Conservation (phyloP, 2,113 vertebrate genomes). For the Laterallus jamaicensis region DNA sequence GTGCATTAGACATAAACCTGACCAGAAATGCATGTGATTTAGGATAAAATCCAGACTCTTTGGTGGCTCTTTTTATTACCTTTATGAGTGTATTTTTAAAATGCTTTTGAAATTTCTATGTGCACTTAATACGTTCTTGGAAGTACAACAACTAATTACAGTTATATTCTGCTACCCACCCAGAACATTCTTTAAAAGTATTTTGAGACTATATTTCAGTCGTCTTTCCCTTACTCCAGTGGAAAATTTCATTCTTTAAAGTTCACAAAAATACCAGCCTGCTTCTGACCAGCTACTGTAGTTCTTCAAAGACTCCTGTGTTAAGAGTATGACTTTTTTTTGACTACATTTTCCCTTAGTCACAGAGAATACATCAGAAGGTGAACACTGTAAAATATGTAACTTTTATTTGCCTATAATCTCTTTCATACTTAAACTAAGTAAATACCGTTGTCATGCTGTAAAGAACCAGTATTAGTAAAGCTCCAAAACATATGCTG, state of each 20-base stretch:
- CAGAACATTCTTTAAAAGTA: conserved; percentile 11
- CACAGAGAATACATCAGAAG: not conserved
- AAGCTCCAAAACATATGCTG: not conserved
- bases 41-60: not conserved
- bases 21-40: not conserved
- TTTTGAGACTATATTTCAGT: not conserved
- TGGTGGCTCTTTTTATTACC: not conserved
- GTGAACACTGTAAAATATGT: not conserved
- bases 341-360: not conserved
- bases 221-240: conserved; percentile 12
- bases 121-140: not conserved
- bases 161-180: not conserved
- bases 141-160: not conserved
- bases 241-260: conserved; percentile 53
- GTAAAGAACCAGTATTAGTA: not conserved
- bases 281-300: not conserved
- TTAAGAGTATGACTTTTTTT: not conserved
- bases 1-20: not conserved
- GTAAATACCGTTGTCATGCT: not conserved
- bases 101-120: not conserved
- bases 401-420: not conserved
- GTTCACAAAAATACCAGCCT: not conserved
- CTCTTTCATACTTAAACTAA: not conserved
- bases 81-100: not conserved
- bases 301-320: conserved; percentile 18